Evolutionary conservation across 2,797 vertebrate species (phyloP).

Genomic region (Pygocentrus nattereri): DNA sequence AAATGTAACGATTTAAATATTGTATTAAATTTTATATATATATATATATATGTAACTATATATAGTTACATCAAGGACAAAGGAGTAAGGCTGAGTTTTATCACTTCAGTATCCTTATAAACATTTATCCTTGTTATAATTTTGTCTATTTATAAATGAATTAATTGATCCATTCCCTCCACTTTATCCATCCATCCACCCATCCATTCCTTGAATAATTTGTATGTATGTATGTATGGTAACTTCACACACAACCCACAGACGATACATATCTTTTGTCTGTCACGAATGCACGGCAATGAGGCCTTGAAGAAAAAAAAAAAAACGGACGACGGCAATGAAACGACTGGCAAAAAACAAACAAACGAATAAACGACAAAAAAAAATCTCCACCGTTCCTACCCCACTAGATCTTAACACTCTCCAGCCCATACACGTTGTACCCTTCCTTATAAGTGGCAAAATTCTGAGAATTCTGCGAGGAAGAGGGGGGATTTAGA

Average conservation of each 20-base stretch:
- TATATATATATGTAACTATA: too few relatives aligned
- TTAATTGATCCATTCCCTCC: background rate
- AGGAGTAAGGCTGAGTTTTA: too few relatives aligned
- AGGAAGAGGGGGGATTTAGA: conserved; percentile 84
- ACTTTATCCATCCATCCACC: background rate
- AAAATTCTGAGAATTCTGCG: conserved; percentile 97
- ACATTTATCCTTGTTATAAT: background rate
- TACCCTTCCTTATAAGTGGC: conserved; percentile 99
- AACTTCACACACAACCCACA: background rate
- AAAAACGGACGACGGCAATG: conserved; percentile 37
- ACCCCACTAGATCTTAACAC: conserved; percentile 99
- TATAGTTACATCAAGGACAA: too few relatives aligned
- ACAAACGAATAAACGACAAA: conserved; percentile 45
- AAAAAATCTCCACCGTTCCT: conserved; percentile 84
- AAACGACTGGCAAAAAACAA: conserved; percentile 34
- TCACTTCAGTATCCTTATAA: background rate
- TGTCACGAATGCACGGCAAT: conserved; percentile 39
- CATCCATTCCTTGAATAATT: background rate
- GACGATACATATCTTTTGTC: background rate
- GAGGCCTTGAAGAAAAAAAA: background rate
- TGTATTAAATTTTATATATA: too few relatives aligned
- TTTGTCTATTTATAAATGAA: background rate
- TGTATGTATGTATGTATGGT: conserved; percentile 6
- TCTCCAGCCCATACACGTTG: conserved; percentile 99
- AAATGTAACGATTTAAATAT: too few relatives aligned